These are phyloP conservation scores for Tipula helvola DNA, from an alignment of 2,888 invertebrate species.

Conservation along the genomic window DNA sequence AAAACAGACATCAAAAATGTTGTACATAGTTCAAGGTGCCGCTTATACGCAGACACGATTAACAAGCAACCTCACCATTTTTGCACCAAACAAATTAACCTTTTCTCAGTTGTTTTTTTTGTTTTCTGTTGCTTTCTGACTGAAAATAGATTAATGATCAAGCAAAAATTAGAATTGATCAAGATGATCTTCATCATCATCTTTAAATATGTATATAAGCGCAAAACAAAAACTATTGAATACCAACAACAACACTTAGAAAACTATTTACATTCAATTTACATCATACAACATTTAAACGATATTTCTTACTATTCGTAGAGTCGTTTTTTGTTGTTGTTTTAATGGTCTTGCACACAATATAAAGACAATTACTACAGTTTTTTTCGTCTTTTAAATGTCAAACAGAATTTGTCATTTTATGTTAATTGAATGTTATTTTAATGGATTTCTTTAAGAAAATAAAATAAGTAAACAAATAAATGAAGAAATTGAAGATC, in stretches of 20 bases:
- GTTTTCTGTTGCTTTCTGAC: neutral
- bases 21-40: neutral
- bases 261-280: neutral
- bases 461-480: neutral
- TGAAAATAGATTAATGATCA: conserved; percentile 4
- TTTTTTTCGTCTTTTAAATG: conserved; percentile 4
- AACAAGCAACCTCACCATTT: conserved; percentile 4
- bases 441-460: neutral
- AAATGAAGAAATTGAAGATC: neutral
- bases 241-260: neutral
- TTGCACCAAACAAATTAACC: neutral
- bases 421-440: conserved; percentile 4
- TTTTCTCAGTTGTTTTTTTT: neutral
- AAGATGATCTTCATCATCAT: neutral
- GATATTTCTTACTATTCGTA: neutral
- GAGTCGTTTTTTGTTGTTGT: neutral
- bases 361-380: neutral
- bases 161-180: neutral
- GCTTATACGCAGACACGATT: neutral
- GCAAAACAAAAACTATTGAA: neutral
- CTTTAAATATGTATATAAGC: neutral
- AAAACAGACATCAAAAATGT: neutral
- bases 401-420: conserved; percentile 4
- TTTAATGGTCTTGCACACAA: neutral
- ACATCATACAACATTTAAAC: neutral